These are phyloP conservation scores for Paramuricea clavata DNA, from an alignment of 92 coral and sea anemone genomes.

Conservation along the genomic window DNA sequence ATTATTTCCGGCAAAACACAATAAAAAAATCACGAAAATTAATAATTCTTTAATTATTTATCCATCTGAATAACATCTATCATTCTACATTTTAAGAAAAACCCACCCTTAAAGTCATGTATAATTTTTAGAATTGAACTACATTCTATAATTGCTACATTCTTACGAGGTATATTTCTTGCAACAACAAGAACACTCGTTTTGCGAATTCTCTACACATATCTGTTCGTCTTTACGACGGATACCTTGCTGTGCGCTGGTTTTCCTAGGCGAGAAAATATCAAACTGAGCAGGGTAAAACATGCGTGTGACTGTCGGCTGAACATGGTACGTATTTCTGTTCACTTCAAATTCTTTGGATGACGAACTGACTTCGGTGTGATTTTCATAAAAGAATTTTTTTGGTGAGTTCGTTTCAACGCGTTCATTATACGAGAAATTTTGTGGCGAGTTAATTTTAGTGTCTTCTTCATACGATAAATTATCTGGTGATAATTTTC, in stretches of 20 bases:
- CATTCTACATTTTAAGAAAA: too few relatives aligned
- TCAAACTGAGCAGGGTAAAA: constrained; percentile 27
- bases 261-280: neutral
- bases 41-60: too few relatives aligned
- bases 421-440: neutral
- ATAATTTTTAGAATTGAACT: too few relatives aligned
- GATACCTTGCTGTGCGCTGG: neutral
- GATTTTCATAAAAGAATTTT: too few relatives aligned
- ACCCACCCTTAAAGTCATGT: too few relatives aligned
- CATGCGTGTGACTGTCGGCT: neutral
- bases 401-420: neutral
- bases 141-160: neutral
- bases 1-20: too few relatives aligned
- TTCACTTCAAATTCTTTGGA: neutral
- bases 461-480: neutral
- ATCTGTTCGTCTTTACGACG: neutral
- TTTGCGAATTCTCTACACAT: neutral
- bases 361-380: neutral
- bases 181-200: constrained; percentile 1
- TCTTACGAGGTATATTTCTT: neutral
- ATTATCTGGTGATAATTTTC: neutral
- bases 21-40: too few relatives aligned
- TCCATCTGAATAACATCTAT: too few relatives aligned
- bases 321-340: neutral
- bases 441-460: neutral